Percentiles rank a stretch among this genome's conserved stretches.
Conservation (phyloP, 2,888 invertebrate species). For the Tipula helvola region DNA sequence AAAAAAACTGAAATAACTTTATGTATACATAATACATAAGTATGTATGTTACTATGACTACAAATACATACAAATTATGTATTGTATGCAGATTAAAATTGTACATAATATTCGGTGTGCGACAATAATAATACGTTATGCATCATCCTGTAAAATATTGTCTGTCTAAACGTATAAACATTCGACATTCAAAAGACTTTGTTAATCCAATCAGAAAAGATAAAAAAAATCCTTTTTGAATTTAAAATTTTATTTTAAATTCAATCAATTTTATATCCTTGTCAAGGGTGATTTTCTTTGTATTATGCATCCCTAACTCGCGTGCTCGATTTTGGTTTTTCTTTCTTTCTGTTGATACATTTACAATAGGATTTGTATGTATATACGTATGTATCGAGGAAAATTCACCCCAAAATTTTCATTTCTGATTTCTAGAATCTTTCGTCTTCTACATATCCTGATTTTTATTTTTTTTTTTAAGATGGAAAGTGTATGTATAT, state of each 20-base stretch:
- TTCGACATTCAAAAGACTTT: background rate
- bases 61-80: background rate
- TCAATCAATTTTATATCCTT: background rate
- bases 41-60: background rate
- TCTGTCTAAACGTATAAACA: background rate
- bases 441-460: constrained; percentile 4
- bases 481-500: background rate
- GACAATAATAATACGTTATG: background rate
- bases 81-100: background rate
- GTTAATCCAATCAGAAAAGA: background rate
- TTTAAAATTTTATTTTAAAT: background rate
- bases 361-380: background rate
- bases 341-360: background rate
- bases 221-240: background rate
- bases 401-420: background rate
- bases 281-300: background rate
- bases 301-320: background rate
- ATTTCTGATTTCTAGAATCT: background rate
- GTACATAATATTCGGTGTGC: background rate
- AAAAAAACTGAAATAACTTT: background rate
- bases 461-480: background rate
- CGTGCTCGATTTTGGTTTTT: background rate
- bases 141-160: background rate
- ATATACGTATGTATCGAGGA: background rate
- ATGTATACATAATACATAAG: background rate